A percentile compares a stretch with the other conserved stretches of the same genome.
phyloP scores from a whole-genome alignment of 2,113 vertebrate genomes.

The Xenopus laevis region DNA sequence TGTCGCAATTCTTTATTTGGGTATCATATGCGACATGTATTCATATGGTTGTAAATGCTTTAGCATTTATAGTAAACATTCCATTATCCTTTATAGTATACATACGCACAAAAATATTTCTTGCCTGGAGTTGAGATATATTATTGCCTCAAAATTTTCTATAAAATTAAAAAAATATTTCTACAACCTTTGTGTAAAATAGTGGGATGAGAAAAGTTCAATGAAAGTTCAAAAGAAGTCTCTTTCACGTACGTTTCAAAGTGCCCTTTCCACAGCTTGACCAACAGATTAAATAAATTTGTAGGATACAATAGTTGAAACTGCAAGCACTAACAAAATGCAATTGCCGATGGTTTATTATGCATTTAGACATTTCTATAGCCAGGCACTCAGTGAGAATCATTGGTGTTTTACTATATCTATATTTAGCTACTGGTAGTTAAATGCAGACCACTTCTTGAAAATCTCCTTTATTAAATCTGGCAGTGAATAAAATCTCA shows the following conservation, averaged over 20 bases:
- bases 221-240: neutral
- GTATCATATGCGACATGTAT: too few species aligned
- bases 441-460: slow-evolving; percentile 58
- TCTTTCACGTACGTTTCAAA: neutral
- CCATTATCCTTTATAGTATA: too few species aligned
- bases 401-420: slow-evolving; percentile 64
- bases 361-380: slow-evolving; percentile 60
- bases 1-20: too few species aligned
- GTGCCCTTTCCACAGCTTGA: slow-evolving; percentile 8
- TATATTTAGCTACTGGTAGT: slow-evolving; percentile 59
- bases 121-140: too few species aligned
- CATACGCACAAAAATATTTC: too few species aligned
- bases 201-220: neutral
- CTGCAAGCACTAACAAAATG: slow-evolving; percentile 60
- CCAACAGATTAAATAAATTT: slow-evolving; percentile 33
- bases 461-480: slow-evolving; percentile 61
- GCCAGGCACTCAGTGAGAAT: slow-evolving; percentile 56
- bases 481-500: slow-evolving; percentile 57
- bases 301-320: slow-evolving; percentile 27
- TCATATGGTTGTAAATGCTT: too few species aligned
- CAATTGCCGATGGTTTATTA: slow-evolving; percentile 63
- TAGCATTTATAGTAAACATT: too few species aligned
- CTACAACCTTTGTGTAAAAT: too few species aligned
- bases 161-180: too few species aligned
- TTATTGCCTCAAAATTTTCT: too few species aligned